Percentiles rank a stretch among this genome's conserved stretches.
Evolutionary conservation across 2,797 vertebrate genomes (phyloP).

Genomic region (Cuniculus paca): DNA sequence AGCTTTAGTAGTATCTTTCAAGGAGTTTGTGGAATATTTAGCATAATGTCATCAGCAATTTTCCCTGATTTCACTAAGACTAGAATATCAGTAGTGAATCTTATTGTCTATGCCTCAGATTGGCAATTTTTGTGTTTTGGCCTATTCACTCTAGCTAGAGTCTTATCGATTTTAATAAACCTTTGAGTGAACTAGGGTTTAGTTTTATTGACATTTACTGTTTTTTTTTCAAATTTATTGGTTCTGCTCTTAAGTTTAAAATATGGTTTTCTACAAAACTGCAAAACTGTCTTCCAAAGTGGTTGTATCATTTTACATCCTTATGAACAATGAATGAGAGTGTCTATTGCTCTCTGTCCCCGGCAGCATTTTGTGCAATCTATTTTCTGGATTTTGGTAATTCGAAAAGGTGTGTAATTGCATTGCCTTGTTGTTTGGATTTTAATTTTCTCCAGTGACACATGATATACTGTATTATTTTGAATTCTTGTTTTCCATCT

Average conservation of each 20-base stretch:
- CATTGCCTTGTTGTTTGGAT: background rate
- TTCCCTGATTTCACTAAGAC: background rate
- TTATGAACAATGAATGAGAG: background rate
- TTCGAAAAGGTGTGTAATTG: background rate
- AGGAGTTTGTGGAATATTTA: background rate
- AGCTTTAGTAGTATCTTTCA: background rate
- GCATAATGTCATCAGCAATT: background rate
- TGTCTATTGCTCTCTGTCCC: background rate
- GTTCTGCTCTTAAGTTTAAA: background rate
- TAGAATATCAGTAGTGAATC: background rate
- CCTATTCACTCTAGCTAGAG: background rate
- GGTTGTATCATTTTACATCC: background rate
- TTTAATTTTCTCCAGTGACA: background rate
- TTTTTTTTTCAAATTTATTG: background rate
- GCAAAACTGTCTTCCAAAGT: background rate
- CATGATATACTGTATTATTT: background rate
- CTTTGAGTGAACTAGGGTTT: background rate
- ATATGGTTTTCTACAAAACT: background rate
- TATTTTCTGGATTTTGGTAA: background rate
- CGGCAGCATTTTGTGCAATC: background rate
- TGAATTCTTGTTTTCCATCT: background rate
- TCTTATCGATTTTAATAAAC: background rate
- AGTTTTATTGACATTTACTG: background rate
- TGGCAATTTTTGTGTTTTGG: background rate
- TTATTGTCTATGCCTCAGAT: background rate